Percentiles rank a stretch among this genome's conserved stretches.
phyloP scores from a whole-genome alignment of 2,888 invertebrate genomes.

The Rambutsinella grinnellia region DNA sequence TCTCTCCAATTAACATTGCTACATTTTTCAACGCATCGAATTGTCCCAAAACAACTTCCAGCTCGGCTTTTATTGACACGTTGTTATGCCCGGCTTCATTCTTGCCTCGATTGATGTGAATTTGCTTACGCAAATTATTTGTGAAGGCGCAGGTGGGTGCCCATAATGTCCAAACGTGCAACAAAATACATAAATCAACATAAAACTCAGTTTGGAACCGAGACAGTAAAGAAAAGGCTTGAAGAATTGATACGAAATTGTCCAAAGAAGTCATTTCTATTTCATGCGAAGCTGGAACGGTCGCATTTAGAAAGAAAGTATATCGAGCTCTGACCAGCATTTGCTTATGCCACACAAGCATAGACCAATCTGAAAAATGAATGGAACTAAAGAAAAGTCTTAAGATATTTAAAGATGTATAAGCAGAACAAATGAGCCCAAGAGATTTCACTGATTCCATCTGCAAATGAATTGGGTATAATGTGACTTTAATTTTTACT shows the following conservation, averaged over 20 bases:
- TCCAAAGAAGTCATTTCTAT: not conserved
- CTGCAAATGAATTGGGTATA: constrained; percentile 1
- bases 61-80: not conserved
- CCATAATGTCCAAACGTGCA: constrained; percentile 23
- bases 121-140: not conserved
- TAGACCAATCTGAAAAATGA: constrained; percentile 18
- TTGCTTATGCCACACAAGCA: not conserved
- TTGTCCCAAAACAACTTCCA: constrained; percentile 9
- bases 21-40: constrained; percentile 29
- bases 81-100: not conserved
- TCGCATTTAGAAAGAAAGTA: constrained; percentile 19
- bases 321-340: constrained; percentile 20
- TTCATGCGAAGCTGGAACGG: not conserved
- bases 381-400: constrained; percentile 12
- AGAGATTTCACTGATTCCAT: constrained; percentile 14
- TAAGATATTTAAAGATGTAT: constrained; percentile 16
- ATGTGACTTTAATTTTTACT: no score
- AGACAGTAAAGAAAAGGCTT: constrained; percentile 8
- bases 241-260: constrained; percentile 11
- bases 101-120: not conserved
- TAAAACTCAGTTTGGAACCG: constrained; percentile 28
- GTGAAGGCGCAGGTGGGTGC: constrained; percentile 13
- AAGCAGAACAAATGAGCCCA: constrained; percentile 9
- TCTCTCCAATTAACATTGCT: constrained; percentile 24
- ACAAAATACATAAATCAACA: constrained; percentile 29